A percentile compares a stretch with the other conserved stretches of the same genome.
phyloP scores from a whole-genome alignment of 2,113 vertebrate genomes.

The Coptodon rendalli region DNA sequence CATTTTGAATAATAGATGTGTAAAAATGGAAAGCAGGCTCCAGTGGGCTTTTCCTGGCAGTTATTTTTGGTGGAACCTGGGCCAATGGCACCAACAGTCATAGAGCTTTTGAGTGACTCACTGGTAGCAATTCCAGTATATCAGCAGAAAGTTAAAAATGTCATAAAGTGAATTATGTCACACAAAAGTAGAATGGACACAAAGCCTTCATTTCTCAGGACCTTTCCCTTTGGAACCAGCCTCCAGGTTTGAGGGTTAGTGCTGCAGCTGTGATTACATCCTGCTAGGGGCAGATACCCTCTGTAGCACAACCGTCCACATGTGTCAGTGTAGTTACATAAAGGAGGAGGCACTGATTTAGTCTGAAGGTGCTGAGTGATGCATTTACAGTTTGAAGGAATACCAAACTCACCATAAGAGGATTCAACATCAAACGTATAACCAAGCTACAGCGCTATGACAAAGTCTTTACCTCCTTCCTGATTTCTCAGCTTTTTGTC shows the following conservation, averaged over 20 bases:
- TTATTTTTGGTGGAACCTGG: background rate
- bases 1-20: conserved; percentile 59
- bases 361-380: background rate
- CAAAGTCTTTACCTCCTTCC: background rate
- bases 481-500: background rate
- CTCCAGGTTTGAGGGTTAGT: background rate
- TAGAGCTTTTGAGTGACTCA: background rate
- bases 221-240: background rate
- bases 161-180: background rate
- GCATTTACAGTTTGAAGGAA: background rate
- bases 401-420: background rate
- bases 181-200: background rate
- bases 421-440: background rate
- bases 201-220: background rate
- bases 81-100: background rate
- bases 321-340: background rate
- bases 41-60: conserved; percentile 4
- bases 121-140: background rate
- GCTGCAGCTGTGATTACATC: background rate
- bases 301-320: background rate
- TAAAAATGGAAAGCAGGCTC: conserved; percentile 41
- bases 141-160: background rate
- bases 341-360: background rate
- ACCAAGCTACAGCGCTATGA: background rate
- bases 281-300: background rate